A percentile compares a stretch with the other conserved stretches of the same genome.
phyloP scores from a whole-genome alignment of 2,113 vertebrate genomes.

The Triplophysa dalaica region DNA sequence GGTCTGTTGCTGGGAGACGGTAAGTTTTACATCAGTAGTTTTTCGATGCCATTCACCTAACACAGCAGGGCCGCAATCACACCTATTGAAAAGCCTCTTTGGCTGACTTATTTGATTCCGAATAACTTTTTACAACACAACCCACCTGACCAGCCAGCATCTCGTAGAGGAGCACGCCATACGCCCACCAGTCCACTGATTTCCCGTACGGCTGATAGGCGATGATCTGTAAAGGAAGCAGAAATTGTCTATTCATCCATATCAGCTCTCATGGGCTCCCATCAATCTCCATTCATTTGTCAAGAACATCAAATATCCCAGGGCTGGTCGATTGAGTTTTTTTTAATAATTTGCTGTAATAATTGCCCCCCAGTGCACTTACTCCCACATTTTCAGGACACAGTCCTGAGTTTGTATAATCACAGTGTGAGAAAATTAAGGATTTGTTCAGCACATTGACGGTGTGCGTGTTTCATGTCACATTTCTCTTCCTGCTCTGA shows the following conservation, averaged over 20 bases:
- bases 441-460: constrained; percentile 16
- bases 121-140: not conserved
- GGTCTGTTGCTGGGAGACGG: constrained; percentile 6
- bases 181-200: constrained; percentile 99
- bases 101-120: not conserved
- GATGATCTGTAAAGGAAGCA: constrained; percentile 81
- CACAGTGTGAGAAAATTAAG: not conserved
- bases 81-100: not conserved
- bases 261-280: not conserved
- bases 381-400: constrained; percentile 35
- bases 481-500: constrained; percentile 2
- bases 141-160: constrained; percentile 96
- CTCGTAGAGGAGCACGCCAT: constrained; percentile 93
- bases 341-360: constrained; percentile 37
- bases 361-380: constrained; percentile 8
- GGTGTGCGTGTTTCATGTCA: not conserved
- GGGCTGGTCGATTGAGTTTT: constrained; percentile 1
- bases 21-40: not conserved
- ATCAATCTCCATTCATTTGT: constrained; percentile 7
- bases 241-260: not conserved
- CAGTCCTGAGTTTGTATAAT: constrained; percentile 9
- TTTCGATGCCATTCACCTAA: not conserved
- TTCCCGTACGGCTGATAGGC: constrained; percentile 96
- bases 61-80: constrained; percentile 14
- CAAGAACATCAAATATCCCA: not conserved